phyloP scores from a whole-genome alignment of 2,888 invertebrate species.

The Chironomus tentans region DNA sequence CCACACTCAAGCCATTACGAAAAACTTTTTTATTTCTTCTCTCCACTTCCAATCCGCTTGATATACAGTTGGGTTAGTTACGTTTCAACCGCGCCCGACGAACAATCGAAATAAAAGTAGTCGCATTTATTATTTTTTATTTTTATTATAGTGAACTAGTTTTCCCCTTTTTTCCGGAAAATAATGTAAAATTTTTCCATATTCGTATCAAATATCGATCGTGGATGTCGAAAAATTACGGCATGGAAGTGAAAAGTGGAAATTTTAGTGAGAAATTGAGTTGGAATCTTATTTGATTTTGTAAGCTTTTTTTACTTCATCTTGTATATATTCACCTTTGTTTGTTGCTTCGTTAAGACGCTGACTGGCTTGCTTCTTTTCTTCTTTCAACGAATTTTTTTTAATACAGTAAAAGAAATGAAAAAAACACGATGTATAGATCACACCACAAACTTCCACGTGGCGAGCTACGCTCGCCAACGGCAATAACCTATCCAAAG shows the following conservation, averaged over 20 bases:
- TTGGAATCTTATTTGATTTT: background rate
- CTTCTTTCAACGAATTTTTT: background rate
- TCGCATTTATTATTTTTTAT: background rate
- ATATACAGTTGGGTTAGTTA: constrained; percentile 11
- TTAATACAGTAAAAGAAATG: too few species aligned
- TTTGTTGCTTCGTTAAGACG: too few species aligned
- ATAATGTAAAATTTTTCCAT: constrained; percentile 9
- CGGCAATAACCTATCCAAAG: too few species aligned
- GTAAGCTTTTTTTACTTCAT: background rate
- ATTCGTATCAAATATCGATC: background rate
- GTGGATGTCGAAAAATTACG: background rate
- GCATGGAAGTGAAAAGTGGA: background rate
- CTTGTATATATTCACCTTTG: background rate
- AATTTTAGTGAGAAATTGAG: background rate
- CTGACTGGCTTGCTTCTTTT: background rate
- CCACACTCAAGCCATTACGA: background rate
- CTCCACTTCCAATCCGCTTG: background rate
- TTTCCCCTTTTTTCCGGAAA: constrained; percentile 1
- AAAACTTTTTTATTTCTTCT: background rate
- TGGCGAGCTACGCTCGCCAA: too few species aligned
- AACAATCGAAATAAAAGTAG: constrained; percentile 9
- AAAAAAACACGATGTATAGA: too few species aligned
- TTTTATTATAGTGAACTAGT: background rate
- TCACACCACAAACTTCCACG: too few species aligned
- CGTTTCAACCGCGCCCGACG: constrained; percentile 23